phyloP scores from a whole-genome alignment of 2,797 vertebrate genomes.

The Rhinophrynus dorsalis region DNA sequence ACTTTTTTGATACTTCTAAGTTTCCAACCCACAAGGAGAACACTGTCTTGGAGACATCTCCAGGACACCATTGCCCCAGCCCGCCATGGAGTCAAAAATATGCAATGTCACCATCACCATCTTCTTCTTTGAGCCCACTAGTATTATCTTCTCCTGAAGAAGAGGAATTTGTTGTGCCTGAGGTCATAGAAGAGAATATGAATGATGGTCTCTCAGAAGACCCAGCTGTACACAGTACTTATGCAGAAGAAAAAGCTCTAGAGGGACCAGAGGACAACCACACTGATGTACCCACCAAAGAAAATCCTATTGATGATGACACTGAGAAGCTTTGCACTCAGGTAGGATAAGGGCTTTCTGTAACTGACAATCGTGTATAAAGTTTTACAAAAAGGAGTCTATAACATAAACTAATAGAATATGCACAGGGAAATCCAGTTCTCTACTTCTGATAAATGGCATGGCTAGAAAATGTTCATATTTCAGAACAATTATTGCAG shows the following conservation, averaged over 20 bases:
- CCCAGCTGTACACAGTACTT: neutral
- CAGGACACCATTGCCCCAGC: conserved; percentile 38
- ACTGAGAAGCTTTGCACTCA: neutral
- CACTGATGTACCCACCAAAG: neutral
- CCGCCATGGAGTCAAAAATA: conserved; percentile 22
- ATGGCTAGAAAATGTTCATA: too few relatives aligned
- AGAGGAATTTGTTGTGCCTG: conserved; percentile 22
- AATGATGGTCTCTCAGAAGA: neutral
- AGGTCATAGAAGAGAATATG: neutral
- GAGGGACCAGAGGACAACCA: neutral
- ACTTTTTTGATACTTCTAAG: conserved; percentile 1
- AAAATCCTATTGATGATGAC: neutral
- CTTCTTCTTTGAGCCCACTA: conserved; percentile 24
- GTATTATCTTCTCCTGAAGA: conserved; percentile 38
- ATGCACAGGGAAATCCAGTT: too few relatives aligned
- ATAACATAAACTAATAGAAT: too few relatives aligned
- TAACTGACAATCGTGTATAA: too few relatives aligned
- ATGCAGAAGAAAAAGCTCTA: neutral
- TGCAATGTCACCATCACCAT: neutral
- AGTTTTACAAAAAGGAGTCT: too few relatives aligned
- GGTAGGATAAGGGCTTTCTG: conserved; percentile 20
- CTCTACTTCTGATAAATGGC: too few relatives aligned
- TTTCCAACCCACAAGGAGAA: conserved; percentile 19
- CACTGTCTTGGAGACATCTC: neutral
- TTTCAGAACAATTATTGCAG: too few relatives aligned